phyloP scores from a whole-genome alignment of 2,888 invertebrate species.

The Trachelus tabidus region DNA sequence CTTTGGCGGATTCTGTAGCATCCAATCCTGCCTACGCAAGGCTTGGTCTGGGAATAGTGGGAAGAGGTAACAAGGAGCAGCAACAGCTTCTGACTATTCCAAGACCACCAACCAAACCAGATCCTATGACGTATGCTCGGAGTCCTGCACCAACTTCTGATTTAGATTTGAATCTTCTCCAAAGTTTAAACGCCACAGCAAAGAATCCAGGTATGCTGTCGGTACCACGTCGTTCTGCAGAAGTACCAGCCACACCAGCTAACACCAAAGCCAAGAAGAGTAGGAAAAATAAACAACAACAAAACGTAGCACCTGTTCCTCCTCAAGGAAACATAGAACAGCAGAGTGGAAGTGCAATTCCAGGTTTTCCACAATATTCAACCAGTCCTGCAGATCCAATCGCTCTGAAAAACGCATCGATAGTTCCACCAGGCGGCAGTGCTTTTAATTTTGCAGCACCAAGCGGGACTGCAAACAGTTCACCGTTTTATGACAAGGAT shows the following conservation, averaged over 20 bases:
- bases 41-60: constrained; percentile 55
- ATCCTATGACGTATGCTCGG: constrained; percentile 54
- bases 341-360: constrained; percentile 35
- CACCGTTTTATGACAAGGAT: constrained; percentile 61
- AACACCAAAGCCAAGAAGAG: constrained; percentile 43
- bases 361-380: constrained; percentile 55
- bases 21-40: constrained; percentile 57
- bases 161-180: constrained; percentile 57
- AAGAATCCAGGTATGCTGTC: constrained; percentile 47
- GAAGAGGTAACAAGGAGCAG: constrained; percentile 54
- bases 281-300: constrained; percentile 44
- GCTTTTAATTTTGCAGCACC: constrained; percentile 87
- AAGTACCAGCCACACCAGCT: constrained; percentile 26
- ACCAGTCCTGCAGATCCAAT: constrained; percentile 63
- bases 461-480: constrained; percentile 59
- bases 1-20: constrained; percentile 52
- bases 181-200: constrained; percentile 53
- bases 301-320: constrained; percentile 31
- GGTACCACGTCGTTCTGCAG: constrained; percentile 23
- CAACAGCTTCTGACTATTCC: constrained; percentile 58
- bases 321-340: constrained; percentile 26
- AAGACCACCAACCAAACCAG: constrained; percentile 57
- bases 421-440: constrained; percentile 78
- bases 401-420: constrained; percentile 75
- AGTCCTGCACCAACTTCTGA: constrained; percentile 46